Evolutionary conservation across 2,888 invertebrate species (phyloP).

Genomic region (Malachius bipustulatus): DNA sequence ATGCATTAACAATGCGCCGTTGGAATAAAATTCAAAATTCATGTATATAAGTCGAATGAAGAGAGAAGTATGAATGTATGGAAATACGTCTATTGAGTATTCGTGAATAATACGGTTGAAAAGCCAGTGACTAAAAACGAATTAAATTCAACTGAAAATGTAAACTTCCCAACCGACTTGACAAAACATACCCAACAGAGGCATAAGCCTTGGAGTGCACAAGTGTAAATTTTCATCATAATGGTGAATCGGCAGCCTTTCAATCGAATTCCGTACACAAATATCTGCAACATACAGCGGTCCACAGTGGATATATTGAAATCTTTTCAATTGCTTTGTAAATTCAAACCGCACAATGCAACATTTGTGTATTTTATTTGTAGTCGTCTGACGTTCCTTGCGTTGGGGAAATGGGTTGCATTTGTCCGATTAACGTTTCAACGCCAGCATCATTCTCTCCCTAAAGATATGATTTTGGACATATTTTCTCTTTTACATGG

Average conservation of each 20-base stretch:
- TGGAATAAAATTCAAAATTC: slow-evolving; percentile 5
- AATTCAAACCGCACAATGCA: slow-evolving; percentile 37
- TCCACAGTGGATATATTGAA: slow-evolving; percentile 36
- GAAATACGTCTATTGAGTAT: slow-evolving; percentile 1
- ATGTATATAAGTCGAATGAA: background rate
- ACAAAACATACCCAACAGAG: slow-evolving; percentile 32
- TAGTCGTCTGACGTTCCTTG: slow-evolving; percentile 32
- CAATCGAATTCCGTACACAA: slow-evolving; percentile 37
- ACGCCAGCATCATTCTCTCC: slow-evolving; percentile 25
- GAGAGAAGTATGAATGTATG: too few species aligned
- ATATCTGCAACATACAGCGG: slow-evolving; percentile 37
- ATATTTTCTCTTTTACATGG: too few species aligned
- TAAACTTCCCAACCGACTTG: slow-evolving; percentile 31
- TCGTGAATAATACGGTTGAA: slow-evolving; percentile 8
- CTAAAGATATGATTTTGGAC: background rate
- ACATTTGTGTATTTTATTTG: slow-evolving; percentile 39
- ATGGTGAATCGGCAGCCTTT: slow-evolving; percentile 36
- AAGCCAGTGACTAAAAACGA: slow-evolving; percentile 25
- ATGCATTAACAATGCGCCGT: too few species aligned
- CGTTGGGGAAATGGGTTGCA: slow-evolving; percentile 35
- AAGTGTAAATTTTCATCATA: slow-evolving; percentile 41
- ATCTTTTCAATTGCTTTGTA: slow-evolving; percentile 41
- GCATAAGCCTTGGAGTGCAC: slow-evolving; percentile 39
- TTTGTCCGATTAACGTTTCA: slow-evolving; percentile 35
- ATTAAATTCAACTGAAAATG: slow-evolving; percentile 34